A percentile compares a stretch with the other conserved stretches of the same genome.
Evolutionary conservation across 2,888 invertebrate genomes (phyloP).

Genomic region (Frankliniella intonsa): DNA sequence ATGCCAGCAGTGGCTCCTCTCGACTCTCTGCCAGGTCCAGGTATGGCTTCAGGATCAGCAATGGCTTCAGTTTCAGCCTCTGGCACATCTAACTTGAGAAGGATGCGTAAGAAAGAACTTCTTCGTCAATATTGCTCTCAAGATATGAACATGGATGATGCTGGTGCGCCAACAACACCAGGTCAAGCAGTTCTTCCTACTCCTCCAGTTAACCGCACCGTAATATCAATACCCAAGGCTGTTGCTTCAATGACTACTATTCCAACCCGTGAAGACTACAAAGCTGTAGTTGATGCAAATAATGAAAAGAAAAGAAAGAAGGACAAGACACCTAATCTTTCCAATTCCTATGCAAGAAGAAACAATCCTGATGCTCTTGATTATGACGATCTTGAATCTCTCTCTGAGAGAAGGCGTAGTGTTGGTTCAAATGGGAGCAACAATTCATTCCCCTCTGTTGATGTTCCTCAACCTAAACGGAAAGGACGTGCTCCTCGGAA

Average conservation of each 20-base stretch:
- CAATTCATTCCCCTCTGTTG: conserved; percentile 30
- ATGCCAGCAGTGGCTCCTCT: conserved; percentile 45
- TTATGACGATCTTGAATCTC: conserved; percentile 47
- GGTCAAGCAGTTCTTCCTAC: conserved; percentile 49
- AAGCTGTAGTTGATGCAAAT: conserved; percentile 60
- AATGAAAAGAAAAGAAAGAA: conserved; percentile 65
- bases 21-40: neutral
- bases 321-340: conserved; percentile 44
- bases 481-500: conserved; percentile 43
- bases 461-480: conserved; percentile 38
- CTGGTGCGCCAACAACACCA: conserved; percentile 50
- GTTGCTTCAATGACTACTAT: conserved; percentile 84
- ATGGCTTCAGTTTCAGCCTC: conserved; percentile 47
- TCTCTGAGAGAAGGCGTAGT: conserved; percentile 50
- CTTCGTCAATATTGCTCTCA: conserved; percentile 79
- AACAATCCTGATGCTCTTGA: conserved; percentile 46
- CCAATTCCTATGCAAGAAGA: conserved; percentile 26
- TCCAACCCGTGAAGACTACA: conserved; percentile 79
- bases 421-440: conserved; percentile 44
- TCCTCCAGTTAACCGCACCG: conserved; percentile 60
- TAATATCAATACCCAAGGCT: conserved; percentile 81
- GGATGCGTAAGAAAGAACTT: conserved; percentile 87
- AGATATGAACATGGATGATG: conserved; percentile 80
- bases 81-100: conserved; percentile 69
- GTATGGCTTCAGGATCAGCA: conserved; percentile 31